phyloP scores from a whole-genome alignment of 2,113 vertebrate genomes.

The Terrapene triunguis region DNA sequence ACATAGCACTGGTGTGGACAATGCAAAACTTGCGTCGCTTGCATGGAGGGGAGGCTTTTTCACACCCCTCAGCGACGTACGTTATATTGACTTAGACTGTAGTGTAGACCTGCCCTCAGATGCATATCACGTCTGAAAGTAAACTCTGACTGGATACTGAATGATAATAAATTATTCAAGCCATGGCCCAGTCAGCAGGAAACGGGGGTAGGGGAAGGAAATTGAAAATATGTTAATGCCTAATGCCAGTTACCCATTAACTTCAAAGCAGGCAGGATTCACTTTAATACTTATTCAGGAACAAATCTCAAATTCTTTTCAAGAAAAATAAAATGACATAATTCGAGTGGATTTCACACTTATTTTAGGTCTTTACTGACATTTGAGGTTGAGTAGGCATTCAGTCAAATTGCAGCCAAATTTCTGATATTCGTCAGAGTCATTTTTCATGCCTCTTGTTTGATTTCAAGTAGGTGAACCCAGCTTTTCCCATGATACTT shows the following conservation, averaged over 20 bases:
- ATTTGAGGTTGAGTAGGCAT: neutral
- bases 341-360: neutral
- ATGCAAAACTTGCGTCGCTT: too few species aligned
- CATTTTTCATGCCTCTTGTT: neutral
- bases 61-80: too few species aligned
- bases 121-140: conserved; percentile 23
- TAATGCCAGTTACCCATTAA: neutral
- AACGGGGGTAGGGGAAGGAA: neutral
- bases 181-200: conserved; percentile 7
- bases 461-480: neutral
- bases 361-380: neutral
- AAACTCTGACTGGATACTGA: conserved; percentile 12
- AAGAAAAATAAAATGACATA: neutral
- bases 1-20: too few species aligned
- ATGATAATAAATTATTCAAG: conserved; percentile 7
- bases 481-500: neutral
- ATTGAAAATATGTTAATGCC: neutral
- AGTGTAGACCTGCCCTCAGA: neutral
- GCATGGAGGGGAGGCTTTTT: too few species aligned
- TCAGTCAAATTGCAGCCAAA: neutral
- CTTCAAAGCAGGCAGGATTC: neutral
- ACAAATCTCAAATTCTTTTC: neutral
- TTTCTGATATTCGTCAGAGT: neutral
- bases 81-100: too few species aligned
- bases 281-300: neutral